These are phyloP conservation scores for Poicephalus gulielmi DNA, from an alignment of 2,113 vertebrate species.

Conservation along the genomic window DNA sequence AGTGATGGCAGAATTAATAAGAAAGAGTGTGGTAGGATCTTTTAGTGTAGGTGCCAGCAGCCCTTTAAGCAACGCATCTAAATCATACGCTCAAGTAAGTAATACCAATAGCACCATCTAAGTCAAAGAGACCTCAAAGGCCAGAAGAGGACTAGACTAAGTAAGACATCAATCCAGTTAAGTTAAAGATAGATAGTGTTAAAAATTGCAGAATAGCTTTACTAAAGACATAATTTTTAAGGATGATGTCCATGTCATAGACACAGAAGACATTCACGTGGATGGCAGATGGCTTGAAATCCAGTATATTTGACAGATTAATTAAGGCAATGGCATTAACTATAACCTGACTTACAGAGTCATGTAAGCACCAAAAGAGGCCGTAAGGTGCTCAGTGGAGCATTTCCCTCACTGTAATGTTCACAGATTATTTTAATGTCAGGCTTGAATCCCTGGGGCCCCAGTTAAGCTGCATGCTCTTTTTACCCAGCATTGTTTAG, in stretches of 20 bases:
- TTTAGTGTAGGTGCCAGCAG: neutral
- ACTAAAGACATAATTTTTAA: neutral
- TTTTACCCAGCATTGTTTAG: neutral
- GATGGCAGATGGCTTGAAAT: neutral
- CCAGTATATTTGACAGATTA: neutral
- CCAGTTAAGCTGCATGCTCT: neutral
- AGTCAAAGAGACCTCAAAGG: neutral
- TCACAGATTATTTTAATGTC: neutral
- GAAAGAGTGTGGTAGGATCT: neutral
- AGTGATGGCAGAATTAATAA: neutral
- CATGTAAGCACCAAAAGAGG: neutral
- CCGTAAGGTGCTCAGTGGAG: neutral
- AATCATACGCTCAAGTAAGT: neutral
- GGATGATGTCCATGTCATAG: neutral
- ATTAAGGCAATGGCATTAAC: neutral
- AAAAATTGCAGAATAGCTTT: neutral
- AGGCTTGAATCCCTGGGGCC: neutral
- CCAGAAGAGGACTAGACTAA: neutral
- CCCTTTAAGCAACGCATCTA: neutral
- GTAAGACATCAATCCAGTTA: neutral
- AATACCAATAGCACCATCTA: neutral
- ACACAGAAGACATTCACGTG: neutral
- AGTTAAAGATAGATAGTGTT: neutral
- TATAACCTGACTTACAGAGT: neutral
- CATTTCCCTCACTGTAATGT: neutral